Evolutionary conservation across 2,113 vertebrate species (phyloP).

Genomic region (Junco hyemalis): DNA sequence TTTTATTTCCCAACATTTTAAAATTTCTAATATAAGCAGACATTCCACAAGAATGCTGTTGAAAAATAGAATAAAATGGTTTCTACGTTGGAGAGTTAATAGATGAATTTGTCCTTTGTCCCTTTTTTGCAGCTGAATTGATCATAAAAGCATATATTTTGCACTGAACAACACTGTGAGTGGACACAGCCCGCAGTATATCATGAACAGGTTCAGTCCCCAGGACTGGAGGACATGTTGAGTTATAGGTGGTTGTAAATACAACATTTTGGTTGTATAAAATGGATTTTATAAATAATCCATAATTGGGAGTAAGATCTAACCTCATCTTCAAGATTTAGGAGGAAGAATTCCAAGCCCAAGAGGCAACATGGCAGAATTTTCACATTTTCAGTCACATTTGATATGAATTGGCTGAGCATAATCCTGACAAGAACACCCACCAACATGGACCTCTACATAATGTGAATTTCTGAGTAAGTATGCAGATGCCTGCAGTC

Average conservation of each 20-base stretch:
- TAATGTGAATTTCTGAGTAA: not conserved
- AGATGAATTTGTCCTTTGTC: not conserved
- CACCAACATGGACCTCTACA: not conserved
- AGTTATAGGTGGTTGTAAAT: not conserved
- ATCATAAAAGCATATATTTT: not conserved
- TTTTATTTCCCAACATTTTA: not conserved
- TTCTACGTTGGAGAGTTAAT: not conserved
- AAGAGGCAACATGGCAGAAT: not conserved
- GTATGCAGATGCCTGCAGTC: not conserved
- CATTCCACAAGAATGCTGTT: not conserved
- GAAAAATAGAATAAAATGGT: not conserved
- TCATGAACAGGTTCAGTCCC: not conserved
- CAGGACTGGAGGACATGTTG: not conserved
- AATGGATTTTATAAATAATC: not conserved
- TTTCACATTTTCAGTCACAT: not conserved
- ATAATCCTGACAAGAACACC: not conserved
- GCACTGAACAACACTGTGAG: not conserved
- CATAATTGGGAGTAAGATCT: not conserved
- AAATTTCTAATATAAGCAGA: not conserved
- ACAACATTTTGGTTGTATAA: not conserved
- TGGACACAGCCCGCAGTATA: rapidly evolving
- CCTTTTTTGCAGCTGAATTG: not conserved
- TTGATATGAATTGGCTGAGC: not conserved
- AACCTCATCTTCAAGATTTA: not conserved
- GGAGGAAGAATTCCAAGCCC: not conserved